Base-by-base conservation (phyloP, 2,113 vertebrate genomes). In the Gnathochromis pfefferi region DNA sequence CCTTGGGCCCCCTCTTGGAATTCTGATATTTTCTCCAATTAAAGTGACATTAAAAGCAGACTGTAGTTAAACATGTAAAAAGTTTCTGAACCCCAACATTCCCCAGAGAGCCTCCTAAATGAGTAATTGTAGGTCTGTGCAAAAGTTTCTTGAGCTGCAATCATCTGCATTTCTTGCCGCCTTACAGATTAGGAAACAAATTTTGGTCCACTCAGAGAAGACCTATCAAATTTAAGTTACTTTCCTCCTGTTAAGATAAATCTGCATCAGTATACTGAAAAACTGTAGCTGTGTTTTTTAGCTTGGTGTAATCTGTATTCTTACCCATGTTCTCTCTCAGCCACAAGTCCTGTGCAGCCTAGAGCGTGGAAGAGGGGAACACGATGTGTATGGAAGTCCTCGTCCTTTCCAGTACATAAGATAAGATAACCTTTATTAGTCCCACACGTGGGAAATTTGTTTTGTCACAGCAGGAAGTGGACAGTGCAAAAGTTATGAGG, bases 81-180 rank as follows among this genome's bases (percentile, higher is more conserved):
- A 10, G 19, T 53, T 53, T n/a, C 19, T 53, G 5, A n/a, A 53
- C 19, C 19, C 19, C 1, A 21, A 21, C n/a, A 21, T 53, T 21
- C 5, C 19, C 51, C n/a, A 21, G 5, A 53, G 9, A 53, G 9
- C 3, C 19, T 21, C 19, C 19, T 53, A 53, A 23, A 23, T 23
- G 2, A 55, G n/a, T 55, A 55, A 55, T 7, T 12, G 0, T 54
- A 55, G 2, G 10, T 4, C 0, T 54, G 51, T 21, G 51, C n/a
- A 21, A 21, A 21, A 54, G 2, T 54, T 4, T 54, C 51, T 21
- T 21, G 6, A 21, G 9, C 51, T 54, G 51, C 53, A 54, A 7
- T 54, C 1, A 4, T 54, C n/a, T 23, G 5, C n/a, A 12, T 54
- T 54, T 21, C 53, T 53, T 21, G 5, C 9, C 0, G 0, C 5